Base-by-base conservation (phyloP, 92 coral and sea anemone genomes). In the Zoanthus gigantus region DNA sequence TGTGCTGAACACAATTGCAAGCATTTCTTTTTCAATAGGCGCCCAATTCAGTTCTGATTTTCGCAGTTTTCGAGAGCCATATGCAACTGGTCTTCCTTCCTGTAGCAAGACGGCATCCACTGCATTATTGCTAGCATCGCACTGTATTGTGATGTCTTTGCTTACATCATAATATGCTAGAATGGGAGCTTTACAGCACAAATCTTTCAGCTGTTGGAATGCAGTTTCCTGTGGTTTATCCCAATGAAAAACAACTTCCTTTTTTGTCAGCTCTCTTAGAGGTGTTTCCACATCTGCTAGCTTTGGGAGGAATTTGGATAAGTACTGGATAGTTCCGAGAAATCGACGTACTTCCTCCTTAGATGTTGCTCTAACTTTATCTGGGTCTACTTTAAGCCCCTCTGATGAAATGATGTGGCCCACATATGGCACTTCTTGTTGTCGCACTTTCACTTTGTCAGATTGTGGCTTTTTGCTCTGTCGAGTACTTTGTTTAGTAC, bases 81-180 rank as follows among this genome's bases (percentile, higher is more conserved):
- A 92, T 30, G 87, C 86, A 65, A 89, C 57, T 63, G 91, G 86
- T 37, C 88, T 86, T 34, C 90, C 85, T 18, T 88, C 86, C 71
- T 86, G 90, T 54, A 83, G 66, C 32, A 92, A 86, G 45, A 87
- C 91, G 32, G 91, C 93, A 48, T 90, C 93, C 32, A 90, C 85
- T 69, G 89, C 91, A 79, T 50, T 77, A 85, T 87, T 87, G 61
- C 95, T 88, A 17, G 93, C 92, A 54, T 88, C 95, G 52, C 89
- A 83, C 57, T 90, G 93, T 78, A 87, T 83, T 3, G 93, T 88
- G 12, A 74, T 77, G 10, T 86, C 86, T 56, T 93, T 84, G 32
- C 44, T 90, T 54, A 83, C 89, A 45, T 92, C 91, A 77, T 92
- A 92, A 61, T 86, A 92, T 5, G 95, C 91, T 68, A 82, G 71